Evolutionary conservation across 1,140 invertebrate genomes (phyloP), one percentile per base, ranked within the genome.

Genomic region (Trichomalopsis sarcophagae): DNA sequence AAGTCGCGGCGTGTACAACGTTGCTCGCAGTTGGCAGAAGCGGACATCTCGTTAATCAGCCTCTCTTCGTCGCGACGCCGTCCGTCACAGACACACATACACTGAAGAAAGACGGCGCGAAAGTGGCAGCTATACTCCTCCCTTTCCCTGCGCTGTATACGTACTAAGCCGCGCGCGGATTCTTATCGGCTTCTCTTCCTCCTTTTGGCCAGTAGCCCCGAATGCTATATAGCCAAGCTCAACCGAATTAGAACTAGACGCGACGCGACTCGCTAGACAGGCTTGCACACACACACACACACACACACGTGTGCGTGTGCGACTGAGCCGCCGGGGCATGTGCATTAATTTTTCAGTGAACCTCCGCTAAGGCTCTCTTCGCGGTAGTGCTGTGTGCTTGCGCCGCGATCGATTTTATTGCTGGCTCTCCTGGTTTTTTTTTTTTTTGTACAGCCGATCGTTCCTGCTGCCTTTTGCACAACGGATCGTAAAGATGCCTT

Each of bases 301-400:
- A 62, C 55, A 62, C 14, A 21, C 4, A 13, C 68, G 81, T 10
- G 71, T 30, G 47, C 71, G 71, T 30, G 47, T 50, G 71, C 44
- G 30, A 30, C 30, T n/a, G 47, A 82, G 66, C 74, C 0, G 69
- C 21, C 40, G 13, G 27, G 30, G 13, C 66, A 71, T 21, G 77
- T 17, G 68, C 83, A 84, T 84, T 73, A 84, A 84, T 84, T 80
- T 84, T 84, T 84, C 77, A 84, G 69, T 10, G 82, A 55, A 47
- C 69, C 14, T 55, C 40, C 21, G 47, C 36, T n/a, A 17, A 62
- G 21, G 55, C 55, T 62, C 55, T 44, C 55, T 44, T 55, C 44
- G 40, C 75, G 40, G 40, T 27, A n/a, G 21, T 9, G 75, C 7
- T 4, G 44, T 40, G 73, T 36, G 10, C 23, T 6, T 69, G 5